These are phyloP conservation scores for Bettongia penicillata DNA, from an alignment of 2,113 vertebrate genomes.

Conservation along the genomic window DNA sequence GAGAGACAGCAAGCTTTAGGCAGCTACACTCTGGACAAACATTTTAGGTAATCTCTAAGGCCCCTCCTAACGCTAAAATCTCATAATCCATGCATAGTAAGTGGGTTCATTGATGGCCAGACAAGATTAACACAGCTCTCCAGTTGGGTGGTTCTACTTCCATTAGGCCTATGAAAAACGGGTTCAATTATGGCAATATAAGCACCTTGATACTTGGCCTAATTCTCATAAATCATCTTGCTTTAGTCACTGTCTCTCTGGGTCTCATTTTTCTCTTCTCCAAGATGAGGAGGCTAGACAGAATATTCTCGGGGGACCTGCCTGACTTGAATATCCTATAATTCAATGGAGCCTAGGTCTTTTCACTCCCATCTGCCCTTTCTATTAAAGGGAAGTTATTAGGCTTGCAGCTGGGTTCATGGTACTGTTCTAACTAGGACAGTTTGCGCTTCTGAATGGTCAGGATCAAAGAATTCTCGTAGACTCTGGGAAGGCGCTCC, in stretches of 20 bases:
- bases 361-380: not conserved
- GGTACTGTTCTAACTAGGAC: not conserved
- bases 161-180: not conserved
- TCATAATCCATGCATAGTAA: not conserved
- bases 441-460: not conserved
- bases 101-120: not conserved
- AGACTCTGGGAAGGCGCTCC: not conserved
- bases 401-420: not conserved
- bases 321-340: not conserved
- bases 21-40: not conserved
- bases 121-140: not conserved
- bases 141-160: not conserved
- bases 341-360: not conserved
- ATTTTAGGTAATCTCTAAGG: not conserved
- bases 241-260: not conserved
- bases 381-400: not conserved
- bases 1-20: not conserved
- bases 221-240: not conserved
- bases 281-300: not conserved
- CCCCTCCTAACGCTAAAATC: not conserved
- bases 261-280: not conserved
- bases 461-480: not conserved
- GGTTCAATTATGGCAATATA: not conserved
- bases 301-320: not conserved
- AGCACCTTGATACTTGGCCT: not conserved